Conservation (phyloP, 2,797 vertebrate species). For the Coendou prehensilis region DNA sequence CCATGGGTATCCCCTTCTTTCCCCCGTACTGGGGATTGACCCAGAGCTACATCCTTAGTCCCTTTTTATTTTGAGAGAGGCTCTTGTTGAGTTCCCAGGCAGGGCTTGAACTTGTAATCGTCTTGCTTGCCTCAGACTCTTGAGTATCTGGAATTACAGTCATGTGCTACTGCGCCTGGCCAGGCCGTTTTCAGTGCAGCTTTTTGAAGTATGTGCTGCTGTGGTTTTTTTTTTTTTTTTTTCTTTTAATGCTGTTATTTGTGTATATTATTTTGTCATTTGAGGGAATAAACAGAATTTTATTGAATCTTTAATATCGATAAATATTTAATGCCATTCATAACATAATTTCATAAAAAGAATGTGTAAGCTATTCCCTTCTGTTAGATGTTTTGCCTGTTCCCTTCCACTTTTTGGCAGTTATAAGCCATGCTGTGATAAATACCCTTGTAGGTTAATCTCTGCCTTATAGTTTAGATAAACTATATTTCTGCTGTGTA, state of each 20-base stretch:
- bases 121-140: background rate
- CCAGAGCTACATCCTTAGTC: background rate
- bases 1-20: background rate
- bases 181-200: background rate
- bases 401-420: background rate
- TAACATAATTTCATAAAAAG: background rate
- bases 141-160: background rate
- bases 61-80: background rate
- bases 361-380: background rate
- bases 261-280: slow-evolving; percentile 8
- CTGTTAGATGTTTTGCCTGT: background rate
- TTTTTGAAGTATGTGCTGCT: background rate
- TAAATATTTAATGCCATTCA: slow-evolving; percentile 23
- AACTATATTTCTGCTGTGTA: background rate
- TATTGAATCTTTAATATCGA: background rate
- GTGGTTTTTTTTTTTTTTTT: background rate
- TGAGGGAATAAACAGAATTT: slow-evolving; percentile 22
- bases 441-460: background rate
- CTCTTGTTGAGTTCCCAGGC: background rate
- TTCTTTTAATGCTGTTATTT: background rate
- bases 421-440: slow-evolving; percentile 1
- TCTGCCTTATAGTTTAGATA: background rate
- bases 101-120: background rate
- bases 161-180: background rate
- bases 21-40: background rate